Evolutionary conservation across 2,797 vertebrate species (phyloP), one percentile per base, ranked within the genome.

Genomic region (Chrysocyon brachyurus): DNA sequence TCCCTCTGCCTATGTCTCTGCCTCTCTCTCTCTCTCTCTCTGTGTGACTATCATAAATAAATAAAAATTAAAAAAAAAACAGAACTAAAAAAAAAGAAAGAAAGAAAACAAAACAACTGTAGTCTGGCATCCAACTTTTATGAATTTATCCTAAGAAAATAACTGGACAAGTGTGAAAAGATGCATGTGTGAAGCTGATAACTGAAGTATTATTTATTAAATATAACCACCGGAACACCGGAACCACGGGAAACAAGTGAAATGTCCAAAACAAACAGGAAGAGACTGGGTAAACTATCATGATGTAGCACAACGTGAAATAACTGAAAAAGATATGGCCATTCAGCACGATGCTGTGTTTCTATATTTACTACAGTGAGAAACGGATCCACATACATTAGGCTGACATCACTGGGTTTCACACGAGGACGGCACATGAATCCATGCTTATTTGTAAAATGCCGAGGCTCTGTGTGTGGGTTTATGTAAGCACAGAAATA

Each of bases 81-180:
- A 1, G 40, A 46, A 46, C 40, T 46, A 8, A 46, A 46, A 46
- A 46, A 46, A 46, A 40, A 40, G 6, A 40, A 40, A 40, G 40
- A 24, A 54, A 52, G 3, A 66, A 64, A 64, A 52, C 40, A 61
- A 56, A 83, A 63, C 7, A n/a, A 68, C 78, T 46, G 73, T 63
- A 82, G 59, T 40, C 85, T 24, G 68, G 93, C 82, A 52, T 63
- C 49, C 33, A 15, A 33, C 77, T 14, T 91, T 40, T 5, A 64
- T 15, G 59, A 93, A 89, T 93, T 91, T 66, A 83, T 86, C 56
- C 66, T 64, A 40, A 85, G 92, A 73, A 96, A 95, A 73, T 95
- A 97, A 92, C 22, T 79, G 84, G 87, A 94, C 84, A 85, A 28
- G 33, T 26, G 12, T 86, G 82, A 19, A 72, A 59, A 91, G 93